Evolutionary conservation across 2,797 vertebrate genomes (phyloP), one percentile per base, ranked within the genome.

Genomic region (Propithecus perrieri): DNA sequence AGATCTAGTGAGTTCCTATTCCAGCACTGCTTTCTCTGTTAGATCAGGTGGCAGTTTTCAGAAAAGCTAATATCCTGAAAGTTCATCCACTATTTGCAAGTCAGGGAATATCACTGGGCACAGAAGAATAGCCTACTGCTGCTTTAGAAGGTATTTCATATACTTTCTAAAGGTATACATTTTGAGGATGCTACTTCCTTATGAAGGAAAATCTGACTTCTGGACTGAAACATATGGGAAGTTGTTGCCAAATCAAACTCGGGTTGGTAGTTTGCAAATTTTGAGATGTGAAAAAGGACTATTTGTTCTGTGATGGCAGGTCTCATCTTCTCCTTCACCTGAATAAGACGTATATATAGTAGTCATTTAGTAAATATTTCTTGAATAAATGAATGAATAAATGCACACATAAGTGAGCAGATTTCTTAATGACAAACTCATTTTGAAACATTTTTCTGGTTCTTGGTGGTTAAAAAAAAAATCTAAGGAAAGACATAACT

Each of bases 1-100:
- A 48, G 50, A 85, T 96, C 92, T 55, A 95, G 91, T 41, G 84
- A 88, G 91, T 92, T 96, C 91, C 69, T 86, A 69, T 71, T 84
- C 71, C 76, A 78, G 38, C 1, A 8, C 43, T 63, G 61, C 65
- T 75, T 95, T 92, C 83, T 96, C 74, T 95, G 94, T 59, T 84
- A 38, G 80, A 53, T 97, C 93, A 92, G 87, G 67, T 26, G 61
- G 76, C 71, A 78, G 83, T 35, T 69, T 63, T 38, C 67, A 96
- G 84, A 85, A 93, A 93, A 93, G 72, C 61, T 41, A 76, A 57
- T 41, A 93, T 79, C 69, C 48, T 94, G 57, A 89, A 95, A 94
- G 74, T 78, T 84, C 78, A 87, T 72, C 75, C 81, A 50, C 78
- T 95, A 86, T 95, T 35, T 89, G 46, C 75, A 96, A 74, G 55